phyloP scores from a whole-genome alignment of 2,888 invertebrate species.

The Heliconius charithonia region DNA sequence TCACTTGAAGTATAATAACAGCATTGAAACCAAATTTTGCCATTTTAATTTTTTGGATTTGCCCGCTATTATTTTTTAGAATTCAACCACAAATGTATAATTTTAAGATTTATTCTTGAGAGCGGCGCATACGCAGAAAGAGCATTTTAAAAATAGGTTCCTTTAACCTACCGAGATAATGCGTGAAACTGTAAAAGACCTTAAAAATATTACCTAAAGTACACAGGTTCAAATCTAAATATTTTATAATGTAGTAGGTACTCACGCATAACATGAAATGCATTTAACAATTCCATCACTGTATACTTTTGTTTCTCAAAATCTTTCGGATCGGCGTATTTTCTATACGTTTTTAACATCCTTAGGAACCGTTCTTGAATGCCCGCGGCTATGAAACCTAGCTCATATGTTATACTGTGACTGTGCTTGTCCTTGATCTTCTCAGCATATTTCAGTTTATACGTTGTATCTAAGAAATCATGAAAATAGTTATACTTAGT shows the following conservation, averaged over 20 bases:
- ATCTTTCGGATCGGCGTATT: slow-evolving; percentile 32
- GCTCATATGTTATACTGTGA: slow-evolving; percentile 48
- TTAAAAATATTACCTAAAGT: not conserved
- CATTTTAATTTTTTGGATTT: too few species aligned
- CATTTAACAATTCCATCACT: slow-evolving; percentile 7
- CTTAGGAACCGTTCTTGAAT: slow-evolving; percentile 46
- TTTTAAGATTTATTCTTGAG: too few species aligned
- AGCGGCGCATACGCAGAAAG: too few species aligned
- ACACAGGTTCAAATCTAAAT: not conserved
- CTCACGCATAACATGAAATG: slow-evolving; percentile 42
- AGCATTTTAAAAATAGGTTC: too few species aligned
- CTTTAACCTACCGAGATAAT: not conserved
- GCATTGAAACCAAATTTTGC: too few species aligned
- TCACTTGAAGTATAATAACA: too few species aligned
- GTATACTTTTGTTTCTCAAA: slow-evolving; percentile 7
- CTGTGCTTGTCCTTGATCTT: slow-evolving; percentile 44
- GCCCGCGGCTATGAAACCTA: slow-evolving; percentile 49
- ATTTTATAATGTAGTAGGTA: slow-evolving; percentile 1
- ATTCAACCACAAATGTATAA: too few species aligned
- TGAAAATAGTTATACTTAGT: too few species aligned
- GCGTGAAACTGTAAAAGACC: not conserved
- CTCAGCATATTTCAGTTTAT: slow-evolving; percentile 44
- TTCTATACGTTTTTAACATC: slow-evolving; percentile 46
- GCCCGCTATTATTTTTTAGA: too few species aligned
- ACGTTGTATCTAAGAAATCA: slow-evolving; percentile 40